Percentiles rank a stretch among this genome's conserved stretches.
phyloP scores from a whole-genome alignment of 2,113 vertebrate species.

The Rhinoderma darwinii region DNA sequence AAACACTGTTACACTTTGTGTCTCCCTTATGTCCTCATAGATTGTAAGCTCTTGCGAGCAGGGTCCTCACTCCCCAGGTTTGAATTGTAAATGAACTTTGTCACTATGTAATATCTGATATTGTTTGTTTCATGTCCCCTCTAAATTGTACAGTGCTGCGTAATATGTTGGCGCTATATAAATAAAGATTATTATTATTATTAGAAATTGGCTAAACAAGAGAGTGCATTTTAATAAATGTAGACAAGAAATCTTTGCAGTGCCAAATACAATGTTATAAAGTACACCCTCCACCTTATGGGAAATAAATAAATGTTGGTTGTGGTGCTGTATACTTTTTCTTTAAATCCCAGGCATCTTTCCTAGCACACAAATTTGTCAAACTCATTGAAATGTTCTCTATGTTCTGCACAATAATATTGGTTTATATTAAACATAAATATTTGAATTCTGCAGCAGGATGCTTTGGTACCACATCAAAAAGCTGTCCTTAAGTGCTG shows the following conservation, averaged over 20 bases:
- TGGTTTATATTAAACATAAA: slow-evolving; percentile 27
- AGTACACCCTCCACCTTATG: not conserved
- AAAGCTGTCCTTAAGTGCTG: slow-evolving; percentile 5
- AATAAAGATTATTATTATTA: too few relatives aligned
- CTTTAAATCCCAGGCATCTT: not conserved
- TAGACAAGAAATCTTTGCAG: not conserved
- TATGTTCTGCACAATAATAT: slow-evolving; percentile 12
- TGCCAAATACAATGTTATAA: not conserved
- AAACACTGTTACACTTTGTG: too few relatives aligned
- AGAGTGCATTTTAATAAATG: too few relatives aligned
- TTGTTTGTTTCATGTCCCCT: too few relatives aligned
- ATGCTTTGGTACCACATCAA: slow-evolving; percentile 34
- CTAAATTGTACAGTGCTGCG: too few relatives aligned
- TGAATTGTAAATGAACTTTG: too few relatives aligned
- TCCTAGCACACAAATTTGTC: not conserved
- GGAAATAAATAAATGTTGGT: not conserved
- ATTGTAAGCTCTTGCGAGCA: too few relatives aligned
- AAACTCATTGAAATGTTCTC: not conserved
- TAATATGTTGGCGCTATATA: too few relatives aligned
- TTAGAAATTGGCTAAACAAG: too few relatives aligned
- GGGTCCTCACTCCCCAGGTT: too few relatives aligned
- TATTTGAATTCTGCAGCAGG: slow-evolving; percentile 12
- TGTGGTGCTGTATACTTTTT: not conserved
- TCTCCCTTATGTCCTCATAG: too few relatives aligned
- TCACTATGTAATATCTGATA: too few relatives aligned